phyloP scores from a whole-genome alignment of 2,888 invertebrate species.

The Diaphora mendica region DNA sequence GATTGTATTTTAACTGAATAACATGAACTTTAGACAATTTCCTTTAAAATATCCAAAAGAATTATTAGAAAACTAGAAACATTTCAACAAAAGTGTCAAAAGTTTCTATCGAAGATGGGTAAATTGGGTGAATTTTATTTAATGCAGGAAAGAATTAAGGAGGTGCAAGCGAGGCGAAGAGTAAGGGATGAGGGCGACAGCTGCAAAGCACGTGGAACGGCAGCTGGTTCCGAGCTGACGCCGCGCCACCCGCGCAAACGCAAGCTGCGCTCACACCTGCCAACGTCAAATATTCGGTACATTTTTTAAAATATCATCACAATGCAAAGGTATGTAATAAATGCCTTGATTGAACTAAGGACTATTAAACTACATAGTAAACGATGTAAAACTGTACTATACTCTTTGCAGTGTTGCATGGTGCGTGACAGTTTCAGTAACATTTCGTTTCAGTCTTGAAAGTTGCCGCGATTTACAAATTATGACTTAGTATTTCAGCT shows the following conservation, averaged over 20 bases:
- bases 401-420: too few relatives aligned
- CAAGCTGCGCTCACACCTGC: conserved; percentile 82
- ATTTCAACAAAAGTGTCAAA: conserved; percentile 5
- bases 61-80: neutral
- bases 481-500: too few relatives aligned
- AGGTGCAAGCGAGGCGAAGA: conserved; percentile 50
- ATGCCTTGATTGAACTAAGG: neutral
- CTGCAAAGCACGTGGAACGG: conserved; percentile 80
- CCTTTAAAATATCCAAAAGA: neutral
- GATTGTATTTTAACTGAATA: neutral
- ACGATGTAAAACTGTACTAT: neutral
- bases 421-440: too few relatives aligned
- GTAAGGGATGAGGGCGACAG: conserved; percentile 73
- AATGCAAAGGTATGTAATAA: conserved; percentile 32
- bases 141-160: conserved; percentile 48
- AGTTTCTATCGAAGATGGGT: conserved; percentile 17
- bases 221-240: conserved; percentile 67
- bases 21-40: neutral
- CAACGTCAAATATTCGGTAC: conserved; percentile 69
- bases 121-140: conserved; percentile 36
- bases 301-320: conserved; percentile 61
- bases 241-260: conserved; percentile 72
- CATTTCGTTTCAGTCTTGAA: too few relatives aligned
- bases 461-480: too few relatives aligned
- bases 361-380: neutral